phyloP scores from a whole-genome alignment of 2,888 invertebrate species.

The Arctia plantaginis region DNA sequence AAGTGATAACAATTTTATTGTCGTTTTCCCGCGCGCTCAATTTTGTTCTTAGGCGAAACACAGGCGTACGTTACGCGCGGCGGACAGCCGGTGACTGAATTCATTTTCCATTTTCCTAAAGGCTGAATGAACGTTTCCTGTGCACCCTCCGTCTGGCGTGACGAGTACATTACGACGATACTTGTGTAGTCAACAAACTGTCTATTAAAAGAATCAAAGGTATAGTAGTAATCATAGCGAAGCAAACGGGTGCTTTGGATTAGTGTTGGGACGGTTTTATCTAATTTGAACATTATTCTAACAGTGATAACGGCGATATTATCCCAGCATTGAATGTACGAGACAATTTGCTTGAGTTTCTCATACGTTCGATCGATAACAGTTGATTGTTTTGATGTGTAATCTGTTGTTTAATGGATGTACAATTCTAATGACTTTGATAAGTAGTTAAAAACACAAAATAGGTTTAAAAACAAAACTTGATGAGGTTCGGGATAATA shows the following conservation, averaged over 20 bases:
- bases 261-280: not conserved
- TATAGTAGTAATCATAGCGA: not conserved
- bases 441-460: not conserved
- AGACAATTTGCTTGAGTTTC: not conserved
- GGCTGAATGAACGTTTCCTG: conserved; percentile 70
- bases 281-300: not conserved
- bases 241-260: conserved; percentile 5
- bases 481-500: not conserved
- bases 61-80: conserved; percentile 69
- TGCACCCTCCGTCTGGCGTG: conserved; percentile 59
- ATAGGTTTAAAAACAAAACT: not conserved
- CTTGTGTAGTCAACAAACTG: conserved; percentile 24
- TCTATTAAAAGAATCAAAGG: conserved; percentile 24
- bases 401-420: not conserved
- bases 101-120: conserved; percentile 66
- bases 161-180: conserved; percentile 30
- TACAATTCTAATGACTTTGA: not conserved
- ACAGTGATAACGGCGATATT: not conserved
- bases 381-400: conserved; percentile 1
- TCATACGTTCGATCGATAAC: not conserved
- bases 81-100: conserved; percentile 72
- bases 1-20: conserved; percentile 61
- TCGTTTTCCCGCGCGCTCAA: conserved; percentile 67
- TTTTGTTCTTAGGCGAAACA: conserved; percentile 47
- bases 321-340: not conserved